Percentiles rank a stretch among this genome's conserved stretches.
These are phyloP conservation scores for Dysmachus trigonus DNA, from an alignment of 2,888 invertebrate species.

Conservation along the genomic window DNA sequence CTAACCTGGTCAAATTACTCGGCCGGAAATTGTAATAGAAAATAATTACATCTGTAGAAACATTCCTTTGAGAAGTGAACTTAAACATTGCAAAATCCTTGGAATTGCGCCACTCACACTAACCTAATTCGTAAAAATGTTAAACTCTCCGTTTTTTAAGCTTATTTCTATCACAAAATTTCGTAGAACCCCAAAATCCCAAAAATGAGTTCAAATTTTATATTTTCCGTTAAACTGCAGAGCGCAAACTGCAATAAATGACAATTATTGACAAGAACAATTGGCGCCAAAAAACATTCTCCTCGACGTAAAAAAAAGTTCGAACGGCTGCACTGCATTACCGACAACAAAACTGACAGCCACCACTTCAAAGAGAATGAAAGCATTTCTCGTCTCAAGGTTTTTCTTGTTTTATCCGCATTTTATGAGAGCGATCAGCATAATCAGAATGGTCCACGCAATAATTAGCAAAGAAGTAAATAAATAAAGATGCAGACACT, in stretches of 20 bases:
- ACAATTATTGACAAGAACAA: not conserved
- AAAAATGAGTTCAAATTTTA: not conserved
- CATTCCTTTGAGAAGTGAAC: no score
- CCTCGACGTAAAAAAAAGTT: not conserved
- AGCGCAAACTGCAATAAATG: not conserved
- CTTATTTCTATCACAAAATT: not conserved
- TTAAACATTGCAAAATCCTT: no score
- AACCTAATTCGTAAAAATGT: not conserved
- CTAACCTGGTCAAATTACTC: no score
- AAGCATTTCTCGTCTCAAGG: not conserved
- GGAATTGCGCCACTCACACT: not conserved
- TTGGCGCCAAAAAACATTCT: not conserved
- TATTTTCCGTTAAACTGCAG: not conserved
- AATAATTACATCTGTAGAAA: no score
- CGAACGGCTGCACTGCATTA: not conserved
- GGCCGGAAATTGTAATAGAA: no score
- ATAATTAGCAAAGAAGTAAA: not conserved
- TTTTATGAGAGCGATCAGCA: not conserved
- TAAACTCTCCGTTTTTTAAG: not conserved
- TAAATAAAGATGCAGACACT: not conserved
- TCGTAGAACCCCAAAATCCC: not conserved
- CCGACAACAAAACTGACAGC: not conserved
- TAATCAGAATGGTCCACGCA: not conserved
- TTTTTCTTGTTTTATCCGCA: not conserved
- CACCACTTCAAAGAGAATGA: not conserved